Conservation (phyloP, 2,888 invertebrate genomes). For the Cosmorhoe ocellata region DNA sequence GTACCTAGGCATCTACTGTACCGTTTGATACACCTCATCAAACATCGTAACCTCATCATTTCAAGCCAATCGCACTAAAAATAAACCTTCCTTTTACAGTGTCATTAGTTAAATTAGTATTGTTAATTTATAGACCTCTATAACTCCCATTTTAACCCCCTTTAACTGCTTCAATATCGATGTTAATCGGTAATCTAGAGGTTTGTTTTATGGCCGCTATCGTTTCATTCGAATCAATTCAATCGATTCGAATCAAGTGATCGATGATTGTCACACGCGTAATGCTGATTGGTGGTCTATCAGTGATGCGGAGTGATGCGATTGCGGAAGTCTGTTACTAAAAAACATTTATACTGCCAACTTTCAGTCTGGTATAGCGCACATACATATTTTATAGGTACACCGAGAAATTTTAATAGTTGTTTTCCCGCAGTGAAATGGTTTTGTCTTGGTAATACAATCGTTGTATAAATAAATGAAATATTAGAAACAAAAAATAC, state of each 20-base stretch:
- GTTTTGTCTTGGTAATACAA: too few species aligned
- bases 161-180: constrained; percentile 70
- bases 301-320: too few species aligned
- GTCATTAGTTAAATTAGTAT: constrained; percentile 80
- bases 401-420: too few species aligned
- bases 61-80: constrained; percentile 61
- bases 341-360: too few species aligned
- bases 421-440: too few species aligned
- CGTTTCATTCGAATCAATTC: constrained; percentile 25
- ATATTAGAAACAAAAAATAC: too few species aligned
- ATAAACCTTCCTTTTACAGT: constrained; percentile 79
- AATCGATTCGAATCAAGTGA: constrained; percentile 65
- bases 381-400: too few species aligned
- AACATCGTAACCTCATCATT: constrained; percentile 36
- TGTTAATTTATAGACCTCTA: constrained; percentile 73
- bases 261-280: constrained; percentile 20
- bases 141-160: constrained; percentile 55
- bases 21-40: constrained; percentile 13
- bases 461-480: too few species aligned
- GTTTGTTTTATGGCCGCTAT: constrained; percentile 75
- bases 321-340: too few species aligned
- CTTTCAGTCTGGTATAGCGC: too few species aligned
- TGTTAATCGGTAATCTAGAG: constrained; percentile 76
- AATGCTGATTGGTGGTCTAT: too few species aligned
- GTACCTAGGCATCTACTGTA: too few species aligned